Evolutionary conservation across 1,140 invertebrate genomes (phyloP), one percentile per base, ranked within the genome.

Genomic region (Rhagoletis zephyria): DNA sequence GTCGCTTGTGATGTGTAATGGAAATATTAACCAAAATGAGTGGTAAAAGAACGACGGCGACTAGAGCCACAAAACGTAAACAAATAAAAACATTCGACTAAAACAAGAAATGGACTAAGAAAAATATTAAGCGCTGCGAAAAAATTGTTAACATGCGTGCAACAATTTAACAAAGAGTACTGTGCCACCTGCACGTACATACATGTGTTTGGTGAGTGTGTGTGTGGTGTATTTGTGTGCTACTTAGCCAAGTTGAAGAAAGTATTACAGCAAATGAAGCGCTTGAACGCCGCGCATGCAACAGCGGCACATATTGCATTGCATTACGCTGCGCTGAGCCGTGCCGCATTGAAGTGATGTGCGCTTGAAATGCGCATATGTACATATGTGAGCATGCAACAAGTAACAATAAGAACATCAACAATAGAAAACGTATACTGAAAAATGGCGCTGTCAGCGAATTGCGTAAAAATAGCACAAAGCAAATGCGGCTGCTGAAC

Each of bases 121-220:
- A 40, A 74, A 74, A 56, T 14, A 81, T 81, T 56, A 56, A 4
- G 74, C 56, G n/a, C 42, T 81, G 48, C 42, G 48, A 81, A 81
- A 74, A 51, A 74, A 81, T 48, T 48, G 14, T 40, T 56, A 81
- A 56, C 10, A 81, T 81, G 64, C 64, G 64, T 67, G 74, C 48
- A 59, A 81, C 74, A 9, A 56, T 81, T 59, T 19, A 81, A 30
- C 48, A 30, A 30, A 30, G 48, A 56, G 6, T 59, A n/a, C 7
- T 42, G 10, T 16, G n/a, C 6, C 12, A 67, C 4, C 30, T 30
- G 30, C 30, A 30, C 30, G 1, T 3, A 67, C 64, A 67, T 30
- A 7, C 30, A 67, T 56, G 9, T 7, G n/a, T 51, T 1, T n/a
- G 30, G 30, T 5, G 7, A 0, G 16, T 67, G 30, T 10, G 5